Percentiles rank a stretch among this genome's conserved stretches.
phyloP scores from a whole-genome alignment of 2,113 vertebrate species.

The Nerophis lumbriciformis region DNA sequence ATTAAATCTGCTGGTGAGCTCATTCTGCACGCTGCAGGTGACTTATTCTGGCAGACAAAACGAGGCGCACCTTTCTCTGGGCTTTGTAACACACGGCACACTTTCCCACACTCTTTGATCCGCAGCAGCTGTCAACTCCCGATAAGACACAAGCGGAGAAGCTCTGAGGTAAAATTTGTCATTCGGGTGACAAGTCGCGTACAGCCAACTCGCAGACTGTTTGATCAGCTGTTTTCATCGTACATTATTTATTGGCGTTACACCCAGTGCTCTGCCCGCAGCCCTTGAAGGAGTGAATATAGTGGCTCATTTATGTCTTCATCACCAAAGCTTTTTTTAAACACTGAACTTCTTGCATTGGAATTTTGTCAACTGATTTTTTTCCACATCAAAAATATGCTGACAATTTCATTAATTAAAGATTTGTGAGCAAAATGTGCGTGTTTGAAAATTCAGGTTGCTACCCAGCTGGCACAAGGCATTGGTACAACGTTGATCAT shows the following conservation, averaged over 20 bases:
- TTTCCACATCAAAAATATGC: no score
- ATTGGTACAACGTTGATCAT: no score
- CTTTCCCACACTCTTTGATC: constrained; percentile 51
- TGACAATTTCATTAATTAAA: no score
- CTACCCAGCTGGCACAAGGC: no score
- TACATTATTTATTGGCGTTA: constrained; percentile 69
- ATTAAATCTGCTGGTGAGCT: background rate
- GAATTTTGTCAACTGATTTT: no score
- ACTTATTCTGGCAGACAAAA: constrained; percentile 9
- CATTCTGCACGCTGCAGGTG: constrained; percentile 7
- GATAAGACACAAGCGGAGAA: constrained; percentile 57
- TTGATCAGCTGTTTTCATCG: constrained; percentile 69
- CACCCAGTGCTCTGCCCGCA: constrained; percentile 50
- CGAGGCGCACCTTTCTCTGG: background rate
- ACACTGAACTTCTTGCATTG: no score
- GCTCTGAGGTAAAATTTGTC: constrained; percentile 64
- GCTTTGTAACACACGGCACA: background rate
- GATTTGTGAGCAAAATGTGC: no score
- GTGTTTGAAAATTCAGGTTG: no score
- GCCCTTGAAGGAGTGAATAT: constrained; percentile 53
- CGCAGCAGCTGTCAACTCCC: constrained; percentile 42
- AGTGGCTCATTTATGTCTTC: constrained; percentile 2
- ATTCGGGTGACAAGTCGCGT: constrained; percentile 56
- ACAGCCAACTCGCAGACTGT: constrained; percentile 59
- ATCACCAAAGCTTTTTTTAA: no score